phyloP scores from a whole-genome alignment of 2,113 vertebrate species.

The Ivindomyrus marchei region DNA sequence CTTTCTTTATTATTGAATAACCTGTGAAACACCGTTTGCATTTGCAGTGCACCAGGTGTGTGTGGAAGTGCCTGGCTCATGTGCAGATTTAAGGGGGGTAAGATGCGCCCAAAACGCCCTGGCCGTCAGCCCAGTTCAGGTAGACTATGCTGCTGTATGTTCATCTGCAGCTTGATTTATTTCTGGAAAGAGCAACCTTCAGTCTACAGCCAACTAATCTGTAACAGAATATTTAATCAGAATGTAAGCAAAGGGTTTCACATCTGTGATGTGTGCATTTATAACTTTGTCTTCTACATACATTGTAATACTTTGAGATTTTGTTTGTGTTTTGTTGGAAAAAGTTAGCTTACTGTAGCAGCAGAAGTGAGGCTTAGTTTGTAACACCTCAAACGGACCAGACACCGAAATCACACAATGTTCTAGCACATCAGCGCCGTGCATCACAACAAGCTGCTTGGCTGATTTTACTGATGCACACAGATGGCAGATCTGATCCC shows the following conservation, averaged over 20 bases:
- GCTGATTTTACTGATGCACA: background rate
- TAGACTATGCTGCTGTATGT: background rate
- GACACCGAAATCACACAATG: background rate
- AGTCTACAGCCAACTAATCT: background rate
- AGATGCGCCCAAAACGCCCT: too few species aligned
- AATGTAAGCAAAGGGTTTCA: background rate
- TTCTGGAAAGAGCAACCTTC: background rate
- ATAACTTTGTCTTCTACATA: background rate
- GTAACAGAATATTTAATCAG: background rate
- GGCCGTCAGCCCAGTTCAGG: too few species aligned
- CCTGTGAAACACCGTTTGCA: background rate
- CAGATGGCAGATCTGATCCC: background rate
- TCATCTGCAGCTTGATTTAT: background rate
- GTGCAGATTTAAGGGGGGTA: background rate
- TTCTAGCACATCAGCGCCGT: background rate
- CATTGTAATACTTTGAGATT: background rate
- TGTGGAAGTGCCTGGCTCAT: background rate
- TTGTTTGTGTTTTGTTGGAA: background rate
- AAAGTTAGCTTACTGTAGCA: background rate
- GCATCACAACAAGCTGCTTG: background rate
- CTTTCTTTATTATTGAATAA: conserved; percentile 7
- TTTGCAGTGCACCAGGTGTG: background rate
- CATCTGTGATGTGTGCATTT: background rate
- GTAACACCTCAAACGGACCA: background rate
- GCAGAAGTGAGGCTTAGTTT: background rate